A percentile compares a stretch with the other conserved stretches of the same genome.
Evolutionary conservation across 2,113 vertebrate species (phyloP).

Genomic region (Muscicapa adusta): DNA sequence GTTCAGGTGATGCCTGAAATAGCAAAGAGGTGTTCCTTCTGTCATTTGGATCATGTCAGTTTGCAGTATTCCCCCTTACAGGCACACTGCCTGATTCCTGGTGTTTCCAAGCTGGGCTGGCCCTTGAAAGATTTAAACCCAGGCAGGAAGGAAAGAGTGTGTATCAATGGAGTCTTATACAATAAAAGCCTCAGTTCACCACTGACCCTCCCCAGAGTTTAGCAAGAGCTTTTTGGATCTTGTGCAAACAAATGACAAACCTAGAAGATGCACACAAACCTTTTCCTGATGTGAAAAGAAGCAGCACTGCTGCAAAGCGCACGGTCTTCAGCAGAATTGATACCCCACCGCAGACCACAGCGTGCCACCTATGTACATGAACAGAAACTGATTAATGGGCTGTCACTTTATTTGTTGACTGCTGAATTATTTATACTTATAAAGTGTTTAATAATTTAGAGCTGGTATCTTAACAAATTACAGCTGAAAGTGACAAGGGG

Average conservation of each 20-base stretch:
- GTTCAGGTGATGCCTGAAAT: neutral
- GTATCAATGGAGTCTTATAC: neutral
- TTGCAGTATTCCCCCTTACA: neutral
- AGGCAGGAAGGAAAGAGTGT: neutral
- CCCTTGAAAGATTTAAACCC: neutral
- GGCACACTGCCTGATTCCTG: neutral
- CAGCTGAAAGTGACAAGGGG: constrained; percentile 75
- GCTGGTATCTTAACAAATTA: constrained; percentile 84
- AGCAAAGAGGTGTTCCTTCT: neutral
- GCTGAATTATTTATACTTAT: constrained; percentile 92
- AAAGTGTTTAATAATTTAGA: constrained; percentile 90
- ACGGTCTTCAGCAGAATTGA: constrained; percentile 53
- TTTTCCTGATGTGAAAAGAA: neutral
- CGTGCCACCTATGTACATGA: constrained; percentile 56
- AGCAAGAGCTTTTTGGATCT: neutral
- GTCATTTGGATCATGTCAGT: neutral
- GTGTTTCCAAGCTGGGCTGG: neutral
- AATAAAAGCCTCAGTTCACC: neutral
- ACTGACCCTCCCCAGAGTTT: neutral
- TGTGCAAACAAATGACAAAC: neutral
- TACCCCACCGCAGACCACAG: constrained; percentile 40
- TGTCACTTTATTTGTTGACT: constrained; percentile 89
- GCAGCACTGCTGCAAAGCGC: neutral
- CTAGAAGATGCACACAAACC: neutral
- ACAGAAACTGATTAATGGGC: constrained; percentile 86